Percentiles rank a stretch among this genome's conserved stretches.
These are phyloP conservation scores for Rhincodon typus DNA, from an alignment of 2,797 vertebrate species.

Conservation along the genomic window DNA sequence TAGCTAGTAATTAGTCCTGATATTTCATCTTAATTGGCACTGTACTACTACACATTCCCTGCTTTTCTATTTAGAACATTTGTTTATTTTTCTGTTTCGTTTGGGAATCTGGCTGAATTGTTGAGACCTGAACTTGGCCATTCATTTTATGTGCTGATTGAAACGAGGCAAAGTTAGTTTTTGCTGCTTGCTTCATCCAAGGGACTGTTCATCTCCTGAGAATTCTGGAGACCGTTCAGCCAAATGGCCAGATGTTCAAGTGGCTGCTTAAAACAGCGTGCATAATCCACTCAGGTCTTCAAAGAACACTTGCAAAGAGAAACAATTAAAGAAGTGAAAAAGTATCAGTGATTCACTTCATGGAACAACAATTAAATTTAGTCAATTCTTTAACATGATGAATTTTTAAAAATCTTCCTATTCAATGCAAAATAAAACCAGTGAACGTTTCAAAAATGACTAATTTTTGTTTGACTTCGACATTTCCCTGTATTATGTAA, in stretches of 20 bases:
- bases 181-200: neutral
- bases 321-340: neutral
- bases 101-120: neutral
- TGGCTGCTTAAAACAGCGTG: neutral
- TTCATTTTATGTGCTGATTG: neutral
- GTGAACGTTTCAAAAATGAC: conserved; percentile 58
- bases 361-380: conserved; percentile 1
- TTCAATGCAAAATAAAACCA: conserved; percentile 46
- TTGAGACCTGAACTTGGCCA: neutral
- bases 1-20: neutral
- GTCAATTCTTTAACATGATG: neutral
- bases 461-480: conserved; percentile 63
- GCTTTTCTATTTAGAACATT: neutral
- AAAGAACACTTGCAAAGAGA: neutral
- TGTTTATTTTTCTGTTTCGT: neutral
- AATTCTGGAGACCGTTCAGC: neutral
- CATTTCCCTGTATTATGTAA: conserved; percentile 70
- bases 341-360: neutral
- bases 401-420: neutral
- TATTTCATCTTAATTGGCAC: neutral
- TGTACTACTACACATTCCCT: neutral
- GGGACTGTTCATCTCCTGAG: neutral
- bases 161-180: neutral
- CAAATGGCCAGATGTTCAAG: neutral
- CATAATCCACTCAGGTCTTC: neutral